Evolutionary conservation across 2,888 invertebrate genomes (phyloP).

Genomic region (Callosobruchus maculatus): DNA sequence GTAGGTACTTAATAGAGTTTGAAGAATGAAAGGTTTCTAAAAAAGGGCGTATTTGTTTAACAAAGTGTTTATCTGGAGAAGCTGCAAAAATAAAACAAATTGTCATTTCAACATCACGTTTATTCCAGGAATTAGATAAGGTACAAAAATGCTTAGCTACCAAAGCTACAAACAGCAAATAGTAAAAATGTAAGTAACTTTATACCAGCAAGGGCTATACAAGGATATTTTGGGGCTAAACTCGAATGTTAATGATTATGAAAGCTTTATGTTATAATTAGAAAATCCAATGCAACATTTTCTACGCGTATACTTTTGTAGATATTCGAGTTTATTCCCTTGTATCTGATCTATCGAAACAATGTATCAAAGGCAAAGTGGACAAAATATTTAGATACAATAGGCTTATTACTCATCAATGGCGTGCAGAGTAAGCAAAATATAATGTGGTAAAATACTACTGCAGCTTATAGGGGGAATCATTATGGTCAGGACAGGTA

Average conservation of each 20-base stretch:
- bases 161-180: neutral
- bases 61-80: neutral
- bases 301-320: no score
- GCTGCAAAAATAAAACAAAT: neutral
- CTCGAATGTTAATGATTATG: no score
- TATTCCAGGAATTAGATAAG: neutral
- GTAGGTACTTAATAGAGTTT: no score
- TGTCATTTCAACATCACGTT: neutral
- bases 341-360: neutral
- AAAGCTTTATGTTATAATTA: no score
- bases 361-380: neutral
- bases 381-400: neutral
- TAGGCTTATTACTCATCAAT: neutral
- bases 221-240: neutral
- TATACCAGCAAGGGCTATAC: no score
- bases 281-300: no score
- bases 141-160: neutral
- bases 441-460: neutral
- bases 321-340: neutral
- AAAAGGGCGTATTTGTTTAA: neutral
- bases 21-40: neutral
- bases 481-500: no score
- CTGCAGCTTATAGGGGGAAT: neutral
- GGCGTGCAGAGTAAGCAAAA: neutral
- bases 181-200: neutral